Percentiles rank a stretch among this genome's conserved stretches.
Conservation (phyloP, 2,113 vertebrate genomes). For the Myiagra hebetior region DNA sequence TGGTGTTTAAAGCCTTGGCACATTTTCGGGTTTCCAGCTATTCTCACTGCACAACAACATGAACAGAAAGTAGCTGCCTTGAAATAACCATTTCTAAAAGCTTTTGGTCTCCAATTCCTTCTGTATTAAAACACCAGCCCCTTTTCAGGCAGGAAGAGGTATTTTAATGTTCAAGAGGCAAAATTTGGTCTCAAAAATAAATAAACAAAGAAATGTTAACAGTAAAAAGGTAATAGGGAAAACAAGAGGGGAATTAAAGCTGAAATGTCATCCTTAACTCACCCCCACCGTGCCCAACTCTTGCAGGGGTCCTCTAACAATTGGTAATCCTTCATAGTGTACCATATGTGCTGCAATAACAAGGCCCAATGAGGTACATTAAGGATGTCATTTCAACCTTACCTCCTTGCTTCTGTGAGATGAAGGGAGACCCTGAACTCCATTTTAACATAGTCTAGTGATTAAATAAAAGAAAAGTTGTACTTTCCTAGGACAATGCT, state of each 20-base stretch:
- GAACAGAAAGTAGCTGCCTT: conserved; percentile 30
- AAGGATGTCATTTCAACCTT: conserved; percentile 53
- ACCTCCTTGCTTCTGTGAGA: conserved; percentile 44
- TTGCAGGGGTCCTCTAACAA: conserved; percentile 60
- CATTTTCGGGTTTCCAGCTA: conserved; percentile 50
- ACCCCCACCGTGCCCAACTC: conserved; percentile 52
- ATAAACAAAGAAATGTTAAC: background rate
- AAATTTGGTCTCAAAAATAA: background rate
- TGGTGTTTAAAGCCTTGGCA: conserved; percentile 61
- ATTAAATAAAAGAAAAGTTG: conserved; percentile 56
- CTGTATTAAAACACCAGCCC: background rate
- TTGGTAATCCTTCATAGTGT: conserved; percentile 63
- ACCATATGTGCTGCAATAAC: conserved; percentile 59
- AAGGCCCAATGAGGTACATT: conserved; percentile 52
- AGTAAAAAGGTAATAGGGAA: conserved; percentile 12
- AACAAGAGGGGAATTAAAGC: conserved; percentile 52
- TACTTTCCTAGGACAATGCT: conserved; percentile 68
- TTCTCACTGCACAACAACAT: conserved; percentile 13
- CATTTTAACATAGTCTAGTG: conserved; percentile 50
- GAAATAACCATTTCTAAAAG: conserved; percentile 22
- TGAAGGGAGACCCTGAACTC: conserved; percentile 47
- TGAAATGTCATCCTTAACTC: conserved; percentile 65
- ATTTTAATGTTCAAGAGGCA: background rate
- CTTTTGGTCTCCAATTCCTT: background rate
- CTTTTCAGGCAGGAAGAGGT: background rate